These are phyloP conservation scores for Pangasius djambal DNA, from an alignment of 2,797 vertebrate species.

Conservation along the genomic window DNA sequence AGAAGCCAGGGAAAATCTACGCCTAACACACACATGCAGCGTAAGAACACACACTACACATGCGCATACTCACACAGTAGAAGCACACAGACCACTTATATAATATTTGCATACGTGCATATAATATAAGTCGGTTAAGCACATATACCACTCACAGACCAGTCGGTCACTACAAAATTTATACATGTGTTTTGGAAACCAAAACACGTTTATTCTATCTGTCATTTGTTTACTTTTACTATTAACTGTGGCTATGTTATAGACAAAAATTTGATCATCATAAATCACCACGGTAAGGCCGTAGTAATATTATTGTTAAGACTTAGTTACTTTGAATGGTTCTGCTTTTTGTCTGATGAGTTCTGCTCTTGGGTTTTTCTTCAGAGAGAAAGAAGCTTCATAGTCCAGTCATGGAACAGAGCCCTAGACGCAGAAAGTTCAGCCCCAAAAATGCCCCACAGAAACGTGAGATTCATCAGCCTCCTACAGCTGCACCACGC, in stretches of 20 bases:
- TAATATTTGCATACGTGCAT: no score
- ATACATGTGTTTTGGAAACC: background rate
- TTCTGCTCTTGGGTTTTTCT: conserved; percentile 24
- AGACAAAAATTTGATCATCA: no score
- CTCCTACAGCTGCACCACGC: conserved; percentile 43
- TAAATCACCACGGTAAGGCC: background rate
- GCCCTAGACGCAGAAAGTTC: conserved; percentile 22
- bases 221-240: background rate
- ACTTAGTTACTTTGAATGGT: background rate
- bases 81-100: background rate
- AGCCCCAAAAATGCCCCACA: conserved; percentile 22
- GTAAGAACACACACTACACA: conserved; percentile 27
- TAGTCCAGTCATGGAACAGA: conserved; percentile 45
- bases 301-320: background rate
- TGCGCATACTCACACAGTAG: background rate
- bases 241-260: background rate
- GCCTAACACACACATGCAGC: background rate
- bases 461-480: conserved; percentile 27
- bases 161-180: background rate
- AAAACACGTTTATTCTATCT: background rate
- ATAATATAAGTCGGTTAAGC: background rate
- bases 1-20: conserved; percentile 28
- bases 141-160: background rate
- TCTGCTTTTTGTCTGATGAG: background rate
- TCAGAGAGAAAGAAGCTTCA: conserved; percentile 59